These are phyloP conservation scores for Clarias gariepinus DNA, from an alignment of 2,113 vertebrate species.

Conservation along the genomic window DNA sequence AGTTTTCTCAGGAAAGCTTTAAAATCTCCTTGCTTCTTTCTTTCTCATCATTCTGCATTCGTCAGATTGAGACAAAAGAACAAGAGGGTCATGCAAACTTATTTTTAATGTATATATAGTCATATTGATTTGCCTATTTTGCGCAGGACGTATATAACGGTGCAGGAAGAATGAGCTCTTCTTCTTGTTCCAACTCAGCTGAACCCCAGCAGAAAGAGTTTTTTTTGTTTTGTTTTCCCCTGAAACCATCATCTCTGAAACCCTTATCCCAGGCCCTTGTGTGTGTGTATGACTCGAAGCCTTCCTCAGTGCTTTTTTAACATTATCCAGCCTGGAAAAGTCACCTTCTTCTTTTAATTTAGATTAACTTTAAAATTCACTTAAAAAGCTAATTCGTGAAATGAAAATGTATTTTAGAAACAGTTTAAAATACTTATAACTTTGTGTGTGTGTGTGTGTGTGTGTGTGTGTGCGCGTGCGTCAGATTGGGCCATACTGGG, in stretches of 20 bases:
- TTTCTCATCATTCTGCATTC: not conserved
- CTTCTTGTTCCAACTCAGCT: not conserved
- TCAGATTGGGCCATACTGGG: slow-evolving; percentile 35
- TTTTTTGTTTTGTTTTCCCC: not conserved
- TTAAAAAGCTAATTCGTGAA: slow-evolving; percentile 31
- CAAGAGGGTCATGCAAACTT: not conserved
- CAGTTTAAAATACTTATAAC: not conserved
- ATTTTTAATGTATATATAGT: not conserved
- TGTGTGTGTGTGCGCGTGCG: slow-evolving; percentile 23
- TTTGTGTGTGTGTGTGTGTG: not conserved
- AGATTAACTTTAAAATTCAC: slow-evolving; percentile 3
- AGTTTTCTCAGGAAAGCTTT: not conserved
- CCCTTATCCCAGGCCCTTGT: slow-evolving; percentile 9
- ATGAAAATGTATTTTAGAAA: not conserved
- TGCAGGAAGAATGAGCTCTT: not conserved
- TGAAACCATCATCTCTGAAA: not conserved
- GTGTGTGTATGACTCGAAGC: not conserved
- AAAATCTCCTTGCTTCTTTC: not conserved
- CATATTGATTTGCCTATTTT: slow-evolving; percentile 10
- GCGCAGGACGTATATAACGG: not conserved
- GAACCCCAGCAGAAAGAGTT: not conserved
- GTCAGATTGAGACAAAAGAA: not conserved
- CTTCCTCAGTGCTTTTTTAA: slow-evolving; percentile 5
- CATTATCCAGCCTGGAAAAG: slow-evolving; percentile 1
- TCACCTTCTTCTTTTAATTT: slow-evolving; percentile 33